Evolutionary conservation across 2,113 vertebrate genomes (phyloP), one percentile per base, ranked within the genome.

Genomic region (Talpa occidentalis): DNA sequence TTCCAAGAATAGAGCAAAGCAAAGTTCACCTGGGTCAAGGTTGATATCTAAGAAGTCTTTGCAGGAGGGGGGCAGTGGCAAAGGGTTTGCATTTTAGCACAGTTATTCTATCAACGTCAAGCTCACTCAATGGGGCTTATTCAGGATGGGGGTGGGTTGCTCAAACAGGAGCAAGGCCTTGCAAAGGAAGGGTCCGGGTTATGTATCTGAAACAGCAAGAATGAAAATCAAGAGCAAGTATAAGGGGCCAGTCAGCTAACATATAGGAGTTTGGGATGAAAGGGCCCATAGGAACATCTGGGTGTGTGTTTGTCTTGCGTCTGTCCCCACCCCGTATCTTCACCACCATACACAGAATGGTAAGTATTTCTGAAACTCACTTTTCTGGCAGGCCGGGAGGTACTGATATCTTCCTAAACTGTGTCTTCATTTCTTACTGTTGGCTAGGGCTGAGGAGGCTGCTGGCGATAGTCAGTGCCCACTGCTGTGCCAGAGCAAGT

Each of bases 271-370:
- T 32, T 81, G 54, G 1, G 42, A 49, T 42, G 42, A 49, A 90
- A 56, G 30, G 2, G 59, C 15, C 40, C 17, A 2, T 40, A 24
- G 0, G 6, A 42, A 30, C n/a, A 32, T n/a, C n/a, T 73, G 59
- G 22, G 14, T 59, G 11, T 22, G 42, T 77, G 44, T 67, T 88
- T 21, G 64, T 19, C 74, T 47, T 11, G 35, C 24, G 10, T 22
- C 12, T 2, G 6, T 19, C 2, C 12, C 11, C 11, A 5, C 2
- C 9, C 21, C 5, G 1, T 44, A 69, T 16, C 0, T 52, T 44
- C 47, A 73, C 14, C 15, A 0, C 42, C 42, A 91, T 66, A 24
- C 30, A 22, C 5, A 49, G 76, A 83, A 37, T 16, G 10, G 5
- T 22, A 32, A 77, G 62, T 74, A 22, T 84, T 88, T 60, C n/a